These are phyloP conservation scores for Megalonaias nervosa DNA, from an alignment of 1,140 invertebrate species.

Conservation along the genomic window DNA sequence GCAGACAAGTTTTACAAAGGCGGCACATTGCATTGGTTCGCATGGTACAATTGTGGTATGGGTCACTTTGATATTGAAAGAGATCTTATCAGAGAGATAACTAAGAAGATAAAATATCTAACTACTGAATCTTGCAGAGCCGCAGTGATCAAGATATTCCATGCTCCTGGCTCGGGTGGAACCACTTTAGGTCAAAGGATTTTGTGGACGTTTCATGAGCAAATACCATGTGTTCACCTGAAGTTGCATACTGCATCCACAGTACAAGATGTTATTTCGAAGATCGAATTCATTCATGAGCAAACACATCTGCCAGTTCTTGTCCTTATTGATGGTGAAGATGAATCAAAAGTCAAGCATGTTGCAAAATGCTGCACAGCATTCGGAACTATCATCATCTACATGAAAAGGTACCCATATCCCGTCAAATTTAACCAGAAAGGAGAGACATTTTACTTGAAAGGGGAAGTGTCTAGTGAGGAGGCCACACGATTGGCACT, in stretches of 20 bases:
- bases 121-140: slow-evolving; percentile 32
- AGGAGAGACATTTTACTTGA: slow-evolving; percentile 17
- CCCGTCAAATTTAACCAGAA: neutral
- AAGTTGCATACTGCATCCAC: slow-evolving; percentile 14
- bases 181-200: slow-evolving; percentile 36
- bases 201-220: slow-evolving; percentile 37
- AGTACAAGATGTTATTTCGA: slow-evolving; percentile 10
- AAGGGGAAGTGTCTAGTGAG: slow-evolving; percentile 20
- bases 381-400: slow-evolving; percentile 28
- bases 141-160: slow-evolving; percentile 21
- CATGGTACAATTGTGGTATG: slow-evolving; percentile 38
- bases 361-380: slow-evolving; percentile 21
- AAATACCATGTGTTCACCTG: slow-evolving; percentile 29
- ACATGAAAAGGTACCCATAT: slow-evolving; percentile 40
- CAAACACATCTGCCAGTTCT: slow-evolving; percentile 36
- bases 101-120: slow-evolving; percentile 26
- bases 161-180: slow-evolving; percentile 43
- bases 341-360: slow-evolving; percentile 37
- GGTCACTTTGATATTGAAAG: slow-evolving; percentile 41
- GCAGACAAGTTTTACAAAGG: slow-evolving; percentile 43
- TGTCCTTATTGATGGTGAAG: slow-evolving; percentile 48
- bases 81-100: slow-evolving; percentile 23
- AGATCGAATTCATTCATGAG: slow-evolving; percentile 29
- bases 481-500: slow-evolving; percentile 32
- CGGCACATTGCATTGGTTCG: slow-evolving; percentile 46